Base-by-base conservation (phyloP, 2,113 vertebrate genomes). In the Hylia prasina region DNA sequence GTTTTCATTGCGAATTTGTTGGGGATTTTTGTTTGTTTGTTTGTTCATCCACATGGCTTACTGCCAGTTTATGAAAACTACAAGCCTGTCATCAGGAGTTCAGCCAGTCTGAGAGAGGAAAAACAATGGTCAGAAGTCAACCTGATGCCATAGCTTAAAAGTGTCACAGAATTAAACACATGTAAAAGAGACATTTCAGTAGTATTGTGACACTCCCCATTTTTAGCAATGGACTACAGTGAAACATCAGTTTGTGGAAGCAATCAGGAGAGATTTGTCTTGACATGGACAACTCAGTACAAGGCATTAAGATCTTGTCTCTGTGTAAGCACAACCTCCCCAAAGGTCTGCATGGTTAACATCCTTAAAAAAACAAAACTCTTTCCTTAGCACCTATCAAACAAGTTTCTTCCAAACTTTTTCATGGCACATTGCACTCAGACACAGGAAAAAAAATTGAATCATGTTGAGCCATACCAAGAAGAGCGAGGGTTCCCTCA, bases 11-110 rank as follows among this genome's bases (percentile, higher is more conserved):
- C 11, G 15, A 89, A 89, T 91, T 96, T 95, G 60, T 15, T 87
- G 89, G 61, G 93, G 84, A 75, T 84, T 93, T 96, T 97, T 95
- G 91, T 97, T 96, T 97, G 94, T 96, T 95, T 97, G 94, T 96
- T 95, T 93, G 88, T 78, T 96, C 93, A 91, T 89, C 69, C 72
- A 89, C 40, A 45, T 14, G 72, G 82, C 69, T 89, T 76, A 45
- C 48, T 42, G 86, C 94, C 95, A 96, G 33, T 10, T 95, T 71
- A 95, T 69, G 88, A 87, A 90, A 96, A 93, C 90, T 93, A 93
- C 80, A 96, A 84, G 90, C 86, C 83, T 93, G 88, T 84, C 94
- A 95, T 79, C 82, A 84, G 76, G 47, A 93, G 88, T 86, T 97
- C 93, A 95, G 16, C 13, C 64, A 81, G 88, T 69, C 82, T 69